Percentiles rank a stretch among this genome's conserved stretches.
phyloP scores from a whole-genome alignment of 2,113 vertebrate species.

The Promerops cafer region DNA sequence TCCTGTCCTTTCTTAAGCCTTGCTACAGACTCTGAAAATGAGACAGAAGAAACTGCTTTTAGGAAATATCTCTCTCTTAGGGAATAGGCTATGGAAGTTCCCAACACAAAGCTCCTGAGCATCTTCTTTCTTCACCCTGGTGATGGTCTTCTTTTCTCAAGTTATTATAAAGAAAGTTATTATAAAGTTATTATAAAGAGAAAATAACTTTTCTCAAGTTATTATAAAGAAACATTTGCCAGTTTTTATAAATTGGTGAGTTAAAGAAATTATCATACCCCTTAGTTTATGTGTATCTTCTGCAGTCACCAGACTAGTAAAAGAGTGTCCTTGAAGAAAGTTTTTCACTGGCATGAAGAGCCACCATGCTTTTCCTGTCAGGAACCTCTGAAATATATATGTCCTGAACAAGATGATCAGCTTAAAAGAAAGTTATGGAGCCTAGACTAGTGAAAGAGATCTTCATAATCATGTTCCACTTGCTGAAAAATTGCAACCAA shows the following conservation, averaged over 20 bases:
- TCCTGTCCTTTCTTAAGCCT: not conserved
- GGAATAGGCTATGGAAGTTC: not conserved
- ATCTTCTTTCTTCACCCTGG: not conserved
- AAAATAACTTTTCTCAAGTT: not conserved
- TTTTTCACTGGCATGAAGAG: not conserved
- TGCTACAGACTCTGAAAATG: not conserved
- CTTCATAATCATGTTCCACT: not conserved
- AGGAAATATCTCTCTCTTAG: not conserved
- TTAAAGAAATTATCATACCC: not conserved
- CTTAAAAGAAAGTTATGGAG: not conserved
- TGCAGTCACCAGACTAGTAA: not conserved
- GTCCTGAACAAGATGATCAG: not conserved
- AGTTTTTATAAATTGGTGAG: not conserved
- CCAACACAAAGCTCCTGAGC: not conserved
- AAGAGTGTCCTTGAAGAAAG: not conserved
- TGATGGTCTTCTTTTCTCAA: not conserved
- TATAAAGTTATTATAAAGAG: not conserved
- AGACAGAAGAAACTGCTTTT: not conserved
- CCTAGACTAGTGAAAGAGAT: not conserved
- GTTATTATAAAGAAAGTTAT: not conserved
- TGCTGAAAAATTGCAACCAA: not conserved
- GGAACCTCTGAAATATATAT: not conserved
- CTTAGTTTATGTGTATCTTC: not conserved
- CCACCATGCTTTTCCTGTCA: not conserved
- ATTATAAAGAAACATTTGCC: not conserved